Base-by-base conservation (phyloP, 2,797 vertebrate species). In the Eutrigla gurnardus region DNA sequence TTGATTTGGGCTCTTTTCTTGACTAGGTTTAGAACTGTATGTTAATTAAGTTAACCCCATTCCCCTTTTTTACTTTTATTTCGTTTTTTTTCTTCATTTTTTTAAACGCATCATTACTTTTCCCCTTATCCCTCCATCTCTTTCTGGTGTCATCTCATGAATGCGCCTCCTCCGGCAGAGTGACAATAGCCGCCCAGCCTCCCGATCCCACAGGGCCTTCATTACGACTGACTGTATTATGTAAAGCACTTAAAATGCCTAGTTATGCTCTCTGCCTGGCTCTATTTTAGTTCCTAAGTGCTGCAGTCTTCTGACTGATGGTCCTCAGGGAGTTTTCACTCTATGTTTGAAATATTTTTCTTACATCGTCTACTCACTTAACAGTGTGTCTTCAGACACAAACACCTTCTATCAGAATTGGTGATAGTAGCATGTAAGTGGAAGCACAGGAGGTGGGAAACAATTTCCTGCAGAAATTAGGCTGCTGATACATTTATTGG, bases 241-340 rank as follows among this genome's bases (percentile, higher is more conserved):
- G 92, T 91, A 90, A 92, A 93, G 90, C 87, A 93, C 90, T 91
- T 92, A 93, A 93, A 93, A 92, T 93, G 89, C 88, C 89, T 92
- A 93, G 93, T 94, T 93, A 93, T 89, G 89, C 90, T 92, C 90
- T 83, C 67, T 88, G 89, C 89, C 88, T 76, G 72, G 72, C 89
- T 91, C 91, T 93, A 91, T 94, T 94, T 93, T 91, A 91, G 89
- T 85, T 91, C 85, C 85, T 93, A 91, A 92, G 92, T 91, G 89
- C 90, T 82, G 76, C 90, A 89, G 92, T 90, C 86, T 78, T 86
- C 86, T 93, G 89, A 93, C 88, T 92, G 91, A 91, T 84, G 80
- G 73, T 93, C 93, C 91, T 81, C 73, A 6, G 92, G 89, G 93
- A 93, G 66, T 81, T 87, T 79, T 87, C 83, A 80, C 71, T 85